Base-by-base conservation (phyloP, 1,140 invertebrate species). In the Schlechtendalia chinensis region DNA sequence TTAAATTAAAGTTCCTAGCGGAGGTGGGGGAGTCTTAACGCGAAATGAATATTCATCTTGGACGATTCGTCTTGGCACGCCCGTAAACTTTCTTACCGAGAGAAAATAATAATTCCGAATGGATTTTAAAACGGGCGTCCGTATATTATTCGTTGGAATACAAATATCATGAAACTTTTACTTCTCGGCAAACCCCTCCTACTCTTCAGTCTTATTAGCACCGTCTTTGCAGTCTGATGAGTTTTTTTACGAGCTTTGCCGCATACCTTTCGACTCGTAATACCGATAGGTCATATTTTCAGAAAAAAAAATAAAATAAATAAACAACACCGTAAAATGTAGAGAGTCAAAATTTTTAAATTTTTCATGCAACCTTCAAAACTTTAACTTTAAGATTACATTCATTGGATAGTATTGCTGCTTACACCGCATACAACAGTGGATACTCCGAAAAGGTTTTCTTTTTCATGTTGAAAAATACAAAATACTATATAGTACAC, bases 71-170 rank as follows among this genome's bases (percentile, higher is more conserved):
- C 75, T 79, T 79, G 54, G 50, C 47, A 72, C 22, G 75, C 39
- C 75, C 58, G 56, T 79, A 79, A 79, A 61, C 58, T 79, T 79
- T 79, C 75, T 45, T 61, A 14, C 75, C 22, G 39, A 24, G 75
- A 79, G 58, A 79, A 79, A 79, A 79, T 79, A 79, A 79, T 79
- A 79, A 79, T 79, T 61, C 58, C 58, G 75, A 79, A 79, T 63
- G 75, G 75, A 79, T 79, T 79, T 79, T 79, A 79, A 79, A 79
- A 79, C 74, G 54, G 74, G 75, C 14, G 75, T 79, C 29, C 54
- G 39, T 59, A 77, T 79, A 79, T 79, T 61, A 79, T 79, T 79
- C 58, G 16, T n/a, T 32, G 54, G 45, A 59, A 79, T 79, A 79
- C 75, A 79, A 79, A 79, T 79, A 79, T 79, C 58, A 61, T 58